Evolutionary conservation across 2,113 vertebrate species (phyloP).

Genomic region (Gobiocypris rarus): DNA sequence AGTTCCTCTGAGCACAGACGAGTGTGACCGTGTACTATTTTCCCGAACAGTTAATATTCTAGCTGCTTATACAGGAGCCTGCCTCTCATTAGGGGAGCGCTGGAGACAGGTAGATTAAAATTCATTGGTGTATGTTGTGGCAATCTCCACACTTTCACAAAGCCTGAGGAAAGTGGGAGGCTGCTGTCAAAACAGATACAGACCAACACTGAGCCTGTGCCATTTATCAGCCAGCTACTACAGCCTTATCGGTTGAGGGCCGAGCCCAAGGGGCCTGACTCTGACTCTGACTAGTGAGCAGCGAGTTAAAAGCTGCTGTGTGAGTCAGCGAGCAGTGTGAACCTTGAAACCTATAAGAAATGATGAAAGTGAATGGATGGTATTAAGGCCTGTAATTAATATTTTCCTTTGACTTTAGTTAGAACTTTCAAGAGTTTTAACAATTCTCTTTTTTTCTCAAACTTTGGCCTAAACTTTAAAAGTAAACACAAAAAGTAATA

Average conservation of each 20-base stretch:
- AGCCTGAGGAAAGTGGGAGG: slow-evolving; percentile 14
- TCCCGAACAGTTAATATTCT: slow-evolving; percentile 8
- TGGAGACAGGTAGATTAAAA: slow-evolving; percentile 39
- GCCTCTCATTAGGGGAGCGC: slow-evolving; percentile 29
- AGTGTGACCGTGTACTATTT: neutral
- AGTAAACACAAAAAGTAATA: no score
- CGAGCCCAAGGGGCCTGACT: slow-evolving; percentile 26
- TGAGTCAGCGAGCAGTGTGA: neutral
- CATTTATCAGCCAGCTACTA: slow-evolving; percentile 43
- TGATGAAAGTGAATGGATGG: neutral
- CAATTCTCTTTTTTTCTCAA: neutral
- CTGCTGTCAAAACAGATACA: slow-evolving; percentile 36
- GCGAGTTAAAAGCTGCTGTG: neutral
- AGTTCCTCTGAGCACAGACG: neutral
- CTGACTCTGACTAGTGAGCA: neutral
- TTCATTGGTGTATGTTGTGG: slow-evolving; percentile 11
- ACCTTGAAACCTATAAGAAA: neutral
- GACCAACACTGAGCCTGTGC: neutral
- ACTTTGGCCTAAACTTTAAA: neutral
- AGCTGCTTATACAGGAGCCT: slow-evolving; percentile 22
- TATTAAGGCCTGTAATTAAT: neutral
- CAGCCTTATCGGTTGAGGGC: slow-evolving; percentile 33
- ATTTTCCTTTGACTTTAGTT: neutral
- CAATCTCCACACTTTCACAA: slow-evolving; percentile 31
- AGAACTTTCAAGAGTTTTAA: neutral